Percentiles rank a stretch among this genome's conserved stretches.
Conservation (phyloP, 1,140 invertebrate species). For the Zaprionus kolodkinae region DNA sequence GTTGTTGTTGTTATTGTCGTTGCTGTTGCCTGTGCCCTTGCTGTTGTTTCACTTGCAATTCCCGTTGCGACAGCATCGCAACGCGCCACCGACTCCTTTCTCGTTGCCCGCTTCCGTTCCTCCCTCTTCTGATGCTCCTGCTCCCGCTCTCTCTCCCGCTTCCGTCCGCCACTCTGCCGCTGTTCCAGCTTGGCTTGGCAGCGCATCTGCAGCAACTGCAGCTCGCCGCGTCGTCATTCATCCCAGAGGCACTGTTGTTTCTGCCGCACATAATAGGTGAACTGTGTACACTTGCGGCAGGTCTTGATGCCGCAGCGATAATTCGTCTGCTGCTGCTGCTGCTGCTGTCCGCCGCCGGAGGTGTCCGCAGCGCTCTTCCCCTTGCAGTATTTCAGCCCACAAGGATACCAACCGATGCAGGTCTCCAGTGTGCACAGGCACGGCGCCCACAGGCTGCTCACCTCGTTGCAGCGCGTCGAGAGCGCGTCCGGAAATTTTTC, state of each 20-base stretch:
- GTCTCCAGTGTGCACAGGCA: conserved; percentile 93
- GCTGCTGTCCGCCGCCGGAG: conserved; percentile 54
- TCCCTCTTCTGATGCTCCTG: conserved; percentile 51
- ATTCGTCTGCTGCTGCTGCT: conserved; percentile 84
- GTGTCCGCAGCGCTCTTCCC: conserved; percentile 85
- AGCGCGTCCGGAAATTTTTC: conserved; percentile 86
- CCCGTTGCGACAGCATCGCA: conserved; percentile 37
- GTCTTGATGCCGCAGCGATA: conserved; percentile 98
- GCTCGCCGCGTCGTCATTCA: conserved; percentile 87
- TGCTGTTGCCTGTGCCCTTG: conserved; percentile 11
- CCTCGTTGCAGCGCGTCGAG: conserved; percentile 86
- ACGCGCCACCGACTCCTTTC: conserved; percentile 28
- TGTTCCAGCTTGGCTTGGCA: conserved; percentile 4
- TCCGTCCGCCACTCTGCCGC: not conserved
- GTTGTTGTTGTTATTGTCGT: conserved; percentile 46
- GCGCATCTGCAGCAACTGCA: conserved; percentile 67
- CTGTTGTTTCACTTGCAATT: conserved; percentile 47
- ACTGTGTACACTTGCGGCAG: conserved; percentile 94
- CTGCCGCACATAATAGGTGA: conserved; percentile 92
- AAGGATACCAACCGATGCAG: conserved; percentile 96
- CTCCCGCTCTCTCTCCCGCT: no score
- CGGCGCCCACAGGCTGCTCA: conserved; percentile 88
- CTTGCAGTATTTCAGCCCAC: conserved; percentile 96
- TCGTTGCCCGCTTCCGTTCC: conserved; percentile 50
- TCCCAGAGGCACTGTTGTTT: conserved; percentile 95